phyloP scores from a whole-genome alignment of 2,113 vertebrate species.

The Rhinogobius similis region DNA sequence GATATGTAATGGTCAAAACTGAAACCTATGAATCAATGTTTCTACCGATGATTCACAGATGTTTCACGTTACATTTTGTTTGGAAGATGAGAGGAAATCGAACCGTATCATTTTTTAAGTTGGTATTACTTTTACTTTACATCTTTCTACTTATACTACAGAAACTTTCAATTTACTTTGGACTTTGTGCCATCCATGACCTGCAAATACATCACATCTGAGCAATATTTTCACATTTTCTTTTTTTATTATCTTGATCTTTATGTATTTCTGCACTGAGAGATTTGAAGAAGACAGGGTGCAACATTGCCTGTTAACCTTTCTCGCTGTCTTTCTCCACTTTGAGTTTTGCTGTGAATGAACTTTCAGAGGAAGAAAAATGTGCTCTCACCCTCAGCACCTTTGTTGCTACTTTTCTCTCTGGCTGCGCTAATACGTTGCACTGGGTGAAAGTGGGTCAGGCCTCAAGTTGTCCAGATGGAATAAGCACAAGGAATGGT shows the following conservation, averaged over 20 bases:
- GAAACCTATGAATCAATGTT: too few relatives aligned
- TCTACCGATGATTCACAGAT: too few relatives aligned
- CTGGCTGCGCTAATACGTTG: slow-evolving; percentile 26
- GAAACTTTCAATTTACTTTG: not conserved
- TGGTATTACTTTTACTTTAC: too few relatives aligned
- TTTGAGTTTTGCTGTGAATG: slow-evolving; percentile 3
- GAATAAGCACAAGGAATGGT: slow-evolving; percentile 28
- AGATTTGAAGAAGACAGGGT: not conserved
- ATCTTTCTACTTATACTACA: too few relatives aligned
- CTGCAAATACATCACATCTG: not conserved
- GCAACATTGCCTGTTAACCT: not conserved
- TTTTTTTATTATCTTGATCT: not conserved
- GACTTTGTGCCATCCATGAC: not conserved
- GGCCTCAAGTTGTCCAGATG: slow-evolving; percentile 14
- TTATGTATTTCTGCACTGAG: not conserved
- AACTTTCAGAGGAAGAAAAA: slow-evolving; percentile 21
- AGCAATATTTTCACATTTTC: not conserved
- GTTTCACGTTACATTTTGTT: too few relatives aligned
- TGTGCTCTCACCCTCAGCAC: slow-evolving; percentile 8
- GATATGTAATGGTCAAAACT: not conserved
- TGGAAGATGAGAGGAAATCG: too few relatives aligned
- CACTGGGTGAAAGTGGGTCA: slow-evolving; percentile 43
- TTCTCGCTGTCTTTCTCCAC: not conserved
- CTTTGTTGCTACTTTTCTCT: slow-evolving; percentile 29
- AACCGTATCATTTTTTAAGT: too few relatives aligned